These are phyloP conservation scores for Mesorhabditis sp. DNA, from an alignment of 2,888 invertebrate species.

Conservation along the genomic window DNA sequence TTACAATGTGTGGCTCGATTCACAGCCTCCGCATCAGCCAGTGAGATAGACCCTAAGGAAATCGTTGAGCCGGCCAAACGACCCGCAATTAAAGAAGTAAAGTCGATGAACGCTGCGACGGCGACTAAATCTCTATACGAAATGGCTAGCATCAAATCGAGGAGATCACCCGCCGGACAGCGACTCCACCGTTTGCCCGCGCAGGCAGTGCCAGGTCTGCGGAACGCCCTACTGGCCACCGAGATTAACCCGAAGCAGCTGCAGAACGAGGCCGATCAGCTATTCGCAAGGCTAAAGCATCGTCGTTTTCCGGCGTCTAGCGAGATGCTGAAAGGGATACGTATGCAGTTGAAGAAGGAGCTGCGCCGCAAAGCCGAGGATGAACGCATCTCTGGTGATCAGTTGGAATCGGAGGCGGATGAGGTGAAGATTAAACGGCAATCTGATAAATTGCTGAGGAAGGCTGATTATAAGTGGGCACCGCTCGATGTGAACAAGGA, in stretches of 20 bases:
- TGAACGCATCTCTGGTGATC: conserved; percentile 23
- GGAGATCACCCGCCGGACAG: neutral
- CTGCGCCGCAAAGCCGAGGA: conserved; percentile 19
- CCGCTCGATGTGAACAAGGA: conserved; percentile 41
- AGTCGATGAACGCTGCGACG: neutral
- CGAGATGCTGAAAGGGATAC: conserved; percentile 29
- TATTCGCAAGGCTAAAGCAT: conserved; percentile 33
- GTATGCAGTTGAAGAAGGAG: conserved; percentile 35
- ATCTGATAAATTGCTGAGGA: conserved; percentile 41
- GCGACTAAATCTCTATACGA: neutral
- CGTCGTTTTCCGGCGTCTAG: conserved; percentile 46
- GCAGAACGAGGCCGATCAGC: conserved; percentile 53
- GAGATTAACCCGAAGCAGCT: conserved; percentile 40
- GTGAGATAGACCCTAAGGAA: neutral
- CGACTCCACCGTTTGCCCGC: conserved; percentile 30
- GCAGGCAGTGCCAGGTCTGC: conserved; percentile 30
- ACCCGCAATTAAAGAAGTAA: neutral
- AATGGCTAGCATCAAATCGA: neutral
- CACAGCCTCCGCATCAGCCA: neutral
- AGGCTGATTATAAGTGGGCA: conserved; percentile 49
- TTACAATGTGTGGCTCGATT: neutral
- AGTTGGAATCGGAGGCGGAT: conserved; percentile 24
- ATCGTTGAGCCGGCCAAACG: neutral
- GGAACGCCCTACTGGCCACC: conserved; percentile 27
- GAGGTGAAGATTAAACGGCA: conserved; percentile 33